Conservation (phyloP, 2,797 vertebrate species). For the Crax fasciolata region DNA sequence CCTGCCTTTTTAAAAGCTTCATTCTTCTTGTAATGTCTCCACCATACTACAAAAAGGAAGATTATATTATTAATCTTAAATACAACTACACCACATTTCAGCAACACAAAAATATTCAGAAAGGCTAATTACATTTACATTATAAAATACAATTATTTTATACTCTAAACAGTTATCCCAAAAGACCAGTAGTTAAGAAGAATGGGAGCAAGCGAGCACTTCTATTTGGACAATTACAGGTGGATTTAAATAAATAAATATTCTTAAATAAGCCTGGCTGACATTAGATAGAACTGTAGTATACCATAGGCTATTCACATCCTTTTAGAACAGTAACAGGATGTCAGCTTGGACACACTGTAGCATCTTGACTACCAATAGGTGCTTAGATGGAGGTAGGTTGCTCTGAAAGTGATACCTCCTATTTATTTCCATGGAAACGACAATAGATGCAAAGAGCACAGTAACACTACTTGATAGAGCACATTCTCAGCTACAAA, state of each 20-base stretch:
- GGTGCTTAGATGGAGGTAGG: not conserved
- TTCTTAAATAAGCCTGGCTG: not conserved
- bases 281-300: not conserved
- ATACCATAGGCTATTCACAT: not conserved
- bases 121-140: not conserved
- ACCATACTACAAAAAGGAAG: constrained; percentile 81
- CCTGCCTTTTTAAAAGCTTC: constrained; percentile 95
- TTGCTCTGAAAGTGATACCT: no score
- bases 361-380: not conserved
- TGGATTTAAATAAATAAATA: not conserved
- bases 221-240: not conserved
- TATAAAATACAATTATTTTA: not conserved
- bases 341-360: not conserved
- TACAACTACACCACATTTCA: not conserved
- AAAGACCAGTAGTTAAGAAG: not conserved
- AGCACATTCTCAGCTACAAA: no score
- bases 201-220: not conserved
- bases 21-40: constrained; percentile 94
- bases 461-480: no score
- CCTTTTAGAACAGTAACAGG: not conserved
- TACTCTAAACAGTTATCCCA: not conserved
- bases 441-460: no score
- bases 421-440: no score
- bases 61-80: not conserved
- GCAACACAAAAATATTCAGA: not conserved